These are phyloP conservation scores for Oryzias melastigma DNA, from an alignment of 2,113 vertebrate genomes.

Conservation along the genomic window DNA sequence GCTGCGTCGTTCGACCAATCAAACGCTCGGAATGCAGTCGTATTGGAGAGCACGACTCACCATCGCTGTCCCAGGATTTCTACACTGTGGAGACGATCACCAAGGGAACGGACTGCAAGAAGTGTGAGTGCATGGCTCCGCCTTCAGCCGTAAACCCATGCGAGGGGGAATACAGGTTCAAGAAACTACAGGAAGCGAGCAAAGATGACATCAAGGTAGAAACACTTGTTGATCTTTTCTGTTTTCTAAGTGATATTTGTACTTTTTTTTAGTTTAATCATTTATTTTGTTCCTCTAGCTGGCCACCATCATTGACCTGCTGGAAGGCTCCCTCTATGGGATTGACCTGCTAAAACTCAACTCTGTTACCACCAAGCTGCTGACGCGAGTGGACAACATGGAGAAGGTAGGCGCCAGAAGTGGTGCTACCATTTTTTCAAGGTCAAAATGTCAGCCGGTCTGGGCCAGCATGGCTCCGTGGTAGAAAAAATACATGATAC, in stretches of 20 bases:
- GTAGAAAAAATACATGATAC: too few species aligned
- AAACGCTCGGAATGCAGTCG: slow-evolving; percentile 83
- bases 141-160: slow-evolving; percentile 91
- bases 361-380: slow-evolving; percentile 88
- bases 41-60: slow-evolving; percentile 64
- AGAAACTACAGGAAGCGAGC: slow-evolving; percentile 86
- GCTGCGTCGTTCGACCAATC: slow-evolving; percentile 89
- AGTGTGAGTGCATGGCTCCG: slow-evolving; percentile 89
- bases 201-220: slow-evolving; percentile 87
- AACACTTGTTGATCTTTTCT: not conserved
- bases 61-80: slow-evolving; percentile 73
- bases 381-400: slow-evolving; percentile 86
- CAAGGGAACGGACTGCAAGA: slow-evolving; percentile 88
- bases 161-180: slow-evolving; percentile 89
- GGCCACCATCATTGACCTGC: slow-evolving; percentile 86
- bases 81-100: slow-evolving; percentile 94
- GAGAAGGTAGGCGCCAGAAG: slow-evolving; percentile 80
- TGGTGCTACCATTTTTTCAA: too few species aligned
- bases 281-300: slow-evolving; percentile 71
- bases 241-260: not conserved
- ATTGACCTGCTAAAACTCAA: slow-evolving; percentile 92
- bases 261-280: not conserved
- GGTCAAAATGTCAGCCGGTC: not conserved
- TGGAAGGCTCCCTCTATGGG: slow-evolving; percentile 91
- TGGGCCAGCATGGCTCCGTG: too few species aligned